phyloP scores from a whole-genome alignment of 2,888 invertebrate species.

The Plutella xylostella region DNA sequence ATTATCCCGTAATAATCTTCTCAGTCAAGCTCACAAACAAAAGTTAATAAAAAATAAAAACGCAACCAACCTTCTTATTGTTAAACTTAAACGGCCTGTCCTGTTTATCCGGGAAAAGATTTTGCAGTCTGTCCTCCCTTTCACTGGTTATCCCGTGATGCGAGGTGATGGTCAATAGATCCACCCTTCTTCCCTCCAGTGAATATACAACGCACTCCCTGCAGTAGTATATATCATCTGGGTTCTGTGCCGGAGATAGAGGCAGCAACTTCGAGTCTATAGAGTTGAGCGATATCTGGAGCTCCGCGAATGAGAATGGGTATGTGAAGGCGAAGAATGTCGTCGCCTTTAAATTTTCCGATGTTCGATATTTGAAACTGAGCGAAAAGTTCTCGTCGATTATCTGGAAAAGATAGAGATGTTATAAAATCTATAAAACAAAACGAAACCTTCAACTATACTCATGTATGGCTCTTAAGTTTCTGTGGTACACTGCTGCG shows the following conservation, averaged over 20 bases:
- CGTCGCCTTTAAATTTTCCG: constrained; percentile 77
- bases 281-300: constrained; percentile 77
- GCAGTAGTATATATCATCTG: constrained; percentile 85
- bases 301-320: constrained; percentile 87
- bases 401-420: constrained; percentile 67
- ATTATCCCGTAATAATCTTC: no score
- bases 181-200: constrained; percentile 80
- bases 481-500: no score
- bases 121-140: constrained; percentile 77
- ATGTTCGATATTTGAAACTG: constrained; percentile 78
- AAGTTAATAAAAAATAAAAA: not conserved
- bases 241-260: constrained; percentile 33
- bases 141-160: constrained; percentile 79
- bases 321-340: constrained; percentile 93
- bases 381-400: constrained; percentile 80
- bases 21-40: not conserved
- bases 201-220: constrained; percentile 85
- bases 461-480: no score
- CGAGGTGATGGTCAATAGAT: constrained; percentile 86
- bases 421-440: no score
- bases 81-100: constrained; percentile 80
- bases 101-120: constrained; percentile 79
- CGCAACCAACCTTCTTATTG: constrained; percentile 76
- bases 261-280: constrained; percentile 74
- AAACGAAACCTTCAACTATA: no score